A percentile compares a stretch with the other conserved stretches of the same genome.
These are phyloP conservation scores for Clarias batrachus DNA, from an alignment of 2,113 vertebrate species.

Conservation along the genomic window DNA sequence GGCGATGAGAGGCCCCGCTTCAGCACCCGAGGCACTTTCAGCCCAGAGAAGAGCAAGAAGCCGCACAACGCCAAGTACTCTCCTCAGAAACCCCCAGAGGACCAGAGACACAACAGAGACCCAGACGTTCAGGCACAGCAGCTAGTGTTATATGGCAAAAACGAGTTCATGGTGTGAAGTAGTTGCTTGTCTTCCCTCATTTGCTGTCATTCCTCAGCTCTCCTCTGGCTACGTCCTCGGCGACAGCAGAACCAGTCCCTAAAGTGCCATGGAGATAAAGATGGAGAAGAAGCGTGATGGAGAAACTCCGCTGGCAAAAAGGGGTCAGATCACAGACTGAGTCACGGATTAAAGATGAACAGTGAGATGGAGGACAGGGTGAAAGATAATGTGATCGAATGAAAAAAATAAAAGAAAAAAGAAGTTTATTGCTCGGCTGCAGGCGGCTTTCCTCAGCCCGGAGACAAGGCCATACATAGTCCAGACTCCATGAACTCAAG, in stretches of 20 bases:
- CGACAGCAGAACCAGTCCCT: slow-evolving; percentile 56
- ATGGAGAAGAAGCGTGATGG: slow-evolving; percentile 28
- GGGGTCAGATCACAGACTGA: neutral
- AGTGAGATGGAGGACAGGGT: slow-evolving; percentile 55
- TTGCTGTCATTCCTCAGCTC: slow-evolving; percentile 54
- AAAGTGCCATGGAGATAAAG: slow-evolving; percentile 60
- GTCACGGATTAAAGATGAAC: slow-evolving; percentile 49
- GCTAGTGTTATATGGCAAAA: slow-evolving; percentile 83
- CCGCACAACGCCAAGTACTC: slow-evolving; percentile 82
- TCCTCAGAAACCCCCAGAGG: slow-evolving; percentile 75
- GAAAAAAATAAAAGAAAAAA: slow-evolving; percentile 57
- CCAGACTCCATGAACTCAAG: slow-evolving; percentile 54
- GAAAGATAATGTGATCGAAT: slow-evolving; percentile 55
- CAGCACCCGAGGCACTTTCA: slow-evolving; percentile 90
- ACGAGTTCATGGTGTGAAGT: slow-evolving; percentile 96
- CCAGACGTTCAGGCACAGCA: slow-evolving; percentile 77
- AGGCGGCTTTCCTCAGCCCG: slow-evolving; percentile 55
- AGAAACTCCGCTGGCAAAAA: neutral
- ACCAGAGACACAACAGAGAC: slow-evolving; percentile 73
- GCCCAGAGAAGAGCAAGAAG: slow-evolving; percentile 90
- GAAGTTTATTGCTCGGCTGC: slow-evolving; percentile 43
- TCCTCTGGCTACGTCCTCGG: slow-evolving; percentile 41
- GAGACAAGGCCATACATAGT: slow-evolving; percentile 52
- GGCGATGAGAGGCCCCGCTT: slow-evolving; percentile 82
- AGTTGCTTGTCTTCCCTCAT: slow-evolving; percentile 39